Base-by-base conservation (phyloP, 2,797 vertebrate genomes). In the Ceryle rudis region DNA sequence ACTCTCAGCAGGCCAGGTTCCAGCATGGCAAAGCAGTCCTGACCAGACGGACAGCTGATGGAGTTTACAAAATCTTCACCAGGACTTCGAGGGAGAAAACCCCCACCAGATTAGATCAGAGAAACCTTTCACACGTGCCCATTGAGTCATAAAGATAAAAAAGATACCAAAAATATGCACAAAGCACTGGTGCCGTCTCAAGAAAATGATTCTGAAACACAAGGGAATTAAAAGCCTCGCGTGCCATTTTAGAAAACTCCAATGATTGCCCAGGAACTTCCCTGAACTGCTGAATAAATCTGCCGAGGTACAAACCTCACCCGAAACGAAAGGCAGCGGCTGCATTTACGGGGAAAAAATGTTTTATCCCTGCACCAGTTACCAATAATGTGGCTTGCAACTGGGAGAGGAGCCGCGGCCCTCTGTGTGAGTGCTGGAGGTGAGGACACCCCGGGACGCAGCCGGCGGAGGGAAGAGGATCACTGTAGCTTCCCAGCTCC, bases 341-440 rank as follows among this genome's bases (percentile, higher is more conserved):
- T 44, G 44, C 14, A 14, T 37, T 14, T 51, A 16, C 0, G 61
- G 23, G n/a, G n/a, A 54, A 39, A 42, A 41, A 55, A 31, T 0
- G 15, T 42, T 54, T 61, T 23, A 21, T 42, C 65, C 66, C 39
- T 25, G 46, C 22, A 14, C 5, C 5, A 28, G 6, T 8, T 16
- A 15, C 3, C 35, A 5, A 6, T 5, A 16, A 10, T 19, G 11
- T 10, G 6, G 15, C 65, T 26, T 8, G 19, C 23, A 26, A 3
- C 1, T 9, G 77, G 55, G 28, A 11, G 46, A 13, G 31, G 29
- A 19, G 8, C 58, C 47, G 39, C 19, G 29, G 46, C 12, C 47
- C 25, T 31, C 18, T 0, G 3, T 3, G 2, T 4, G 2, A n/a
- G 33, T 3, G 26, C 35, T 11, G 5, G 15, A 26, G 18, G 52